Conservation (phyloP, 2,888 invertebrate genomes). For the Flexamia atlantica region DNA sequence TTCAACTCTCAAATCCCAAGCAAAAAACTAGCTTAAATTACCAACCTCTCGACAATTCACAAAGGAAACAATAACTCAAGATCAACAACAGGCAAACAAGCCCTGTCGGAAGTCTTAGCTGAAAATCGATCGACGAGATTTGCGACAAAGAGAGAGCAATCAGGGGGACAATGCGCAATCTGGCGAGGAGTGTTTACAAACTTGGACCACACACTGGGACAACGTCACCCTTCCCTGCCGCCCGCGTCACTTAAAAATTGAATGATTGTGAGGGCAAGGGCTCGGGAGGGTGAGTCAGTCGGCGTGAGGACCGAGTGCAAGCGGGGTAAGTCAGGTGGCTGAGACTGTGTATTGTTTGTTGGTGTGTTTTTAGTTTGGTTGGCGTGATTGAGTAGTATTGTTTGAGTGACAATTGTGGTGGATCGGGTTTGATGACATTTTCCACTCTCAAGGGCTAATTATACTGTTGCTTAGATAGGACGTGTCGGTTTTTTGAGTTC, state of each 20-base stretch:
- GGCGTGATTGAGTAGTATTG: too few species aligned
- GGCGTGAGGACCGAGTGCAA: too few species aligned
- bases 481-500: too few species aligned
- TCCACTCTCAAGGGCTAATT: too few species aligned
- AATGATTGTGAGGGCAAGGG: constrained; percentile 55
- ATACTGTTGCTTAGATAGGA: too few species aligned
- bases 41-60: too few species aligned
- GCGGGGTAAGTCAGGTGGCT: too few species aligned
- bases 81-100: background rate
- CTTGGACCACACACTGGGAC: constrained; percentile 60
- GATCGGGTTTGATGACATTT: too few species aligned
- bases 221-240: constrained; percentile 22
- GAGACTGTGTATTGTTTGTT: too few species aligned
- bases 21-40: too few species aligned
- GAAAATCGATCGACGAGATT: constrained; percentile 41
- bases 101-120: constrained; percentile 14
- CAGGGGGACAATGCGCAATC: constrained; percentile 52
- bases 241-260: constrained; percentile 60
- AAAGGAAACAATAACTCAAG: background rate
- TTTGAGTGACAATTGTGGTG: too few species aligned
- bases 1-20: background rate
- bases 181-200: constrained; percentile 52
- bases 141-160: constrained; percentile 42
- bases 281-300: constrained; percentile 25
- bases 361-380: too few species aligned